phyloP scores from a whole-genome alignment of 2,113 vertebrate species.

The Pygoscelis adeliae region DNA sequence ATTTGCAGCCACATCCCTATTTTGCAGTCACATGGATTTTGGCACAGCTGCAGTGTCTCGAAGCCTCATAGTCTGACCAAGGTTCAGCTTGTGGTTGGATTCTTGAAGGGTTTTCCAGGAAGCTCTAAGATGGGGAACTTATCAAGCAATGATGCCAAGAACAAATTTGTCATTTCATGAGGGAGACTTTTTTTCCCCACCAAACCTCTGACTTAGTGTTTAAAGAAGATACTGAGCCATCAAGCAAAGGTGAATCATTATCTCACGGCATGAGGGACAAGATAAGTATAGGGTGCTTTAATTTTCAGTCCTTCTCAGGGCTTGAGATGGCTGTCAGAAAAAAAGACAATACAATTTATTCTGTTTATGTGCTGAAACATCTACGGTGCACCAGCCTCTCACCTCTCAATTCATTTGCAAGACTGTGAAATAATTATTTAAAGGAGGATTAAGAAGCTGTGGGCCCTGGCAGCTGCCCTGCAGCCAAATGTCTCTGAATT shows the following conservation, averaged over 20 bases:
- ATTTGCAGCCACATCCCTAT: background rate
- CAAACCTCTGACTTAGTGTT: background rate
- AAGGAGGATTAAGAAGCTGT: background rate
- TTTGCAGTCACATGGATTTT: background rate
- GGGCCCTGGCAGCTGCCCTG: background rate
- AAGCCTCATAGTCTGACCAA: background rate
- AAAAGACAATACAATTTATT: background rate
- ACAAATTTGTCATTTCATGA: background rate
- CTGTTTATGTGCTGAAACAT: background rate
- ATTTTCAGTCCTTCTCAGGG: background rate
- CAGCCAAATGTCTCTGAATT: background rate
- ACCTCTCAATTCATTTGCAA: background rate
- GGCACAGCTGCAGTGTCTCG: background rate
- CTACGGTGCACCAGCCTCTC: background rate
- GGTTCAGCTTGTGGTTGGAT: background rate
- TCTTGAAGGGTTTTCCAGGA: background rate
- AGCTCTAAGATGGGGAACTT: background rate
- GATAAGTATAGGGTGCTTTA: background rate
- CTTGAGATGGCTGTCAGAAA: background rate
- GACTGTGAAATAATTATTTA: background rate
- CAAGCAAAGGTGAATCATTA: background rate
- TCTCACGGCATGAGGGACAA: background rate
- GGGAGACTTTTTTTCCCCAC: background rate
- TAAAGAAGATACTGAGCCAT: background rate
- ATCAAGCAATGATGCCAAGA: background rate